Evolutionary conservation across 2,888 invertebrate species (phyloP), one percentile per base, ranked within the genome.

Genomic region (Clanis bilineata): DNA sequence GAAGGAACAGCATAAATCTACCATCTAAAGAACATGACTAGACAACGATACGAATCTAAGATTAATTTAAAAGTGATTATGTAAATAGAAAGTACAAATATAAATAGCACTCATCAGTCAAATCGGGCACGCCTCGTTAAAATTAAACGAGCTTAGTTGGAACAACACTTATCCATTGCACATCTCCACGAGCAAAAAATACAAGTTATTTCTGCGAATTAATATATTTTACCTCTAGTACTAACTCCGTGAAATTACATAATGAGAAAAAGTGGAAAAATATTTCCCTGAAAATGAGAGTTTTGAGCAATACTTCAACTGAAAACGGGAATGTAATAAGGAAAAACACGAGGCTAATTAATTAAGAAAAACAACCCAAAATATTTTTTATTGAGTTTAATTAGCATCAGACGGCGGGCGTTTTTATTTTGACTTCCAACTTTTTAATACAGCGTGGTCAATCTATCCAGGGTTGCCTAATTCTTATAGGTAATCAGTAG

Each of bases 301-400:
- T 32, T 32, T 28, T 25, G 32, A 32, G 32, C 7, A 51, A 51
- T 32, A 51, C 28, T 51, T 51, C 32, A 18, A 51, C 32, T 32
- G 9, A 9, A 47, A 32, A 15, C 18, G 9, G 51, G 32, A 5
- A 3, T 28, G 15, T 18, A 51, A 32, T 32, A 51, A 51, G 32
- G 51, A 51, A 32, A 32, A 51, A 18, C 15, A 28, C 28, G 28
- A 18, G 18, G 10, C 10, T 32, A 18, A 51, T 32, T 32, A 28
- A 28, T 1, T 25, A 18, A 28, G 9, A 15, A 51, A 18, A 51
- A 51, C 18, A 32, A 15, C 15, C 28, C 6, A 32, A 47, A 51
- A 51, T 10, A 28, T 51, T 51, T 47, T 28, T 47, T 51, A 32
- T 51, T 3, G 4, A 51, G 51, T 51, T 18, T 51, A 32, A 51